Percentiles rank a stretch among this genome's conserved stretches.
These are phyloP conservation scores for Buceros bicornis DNA, from an alignment of 2,797 vertebrate species.

Conservation along the genomic window DNA sequence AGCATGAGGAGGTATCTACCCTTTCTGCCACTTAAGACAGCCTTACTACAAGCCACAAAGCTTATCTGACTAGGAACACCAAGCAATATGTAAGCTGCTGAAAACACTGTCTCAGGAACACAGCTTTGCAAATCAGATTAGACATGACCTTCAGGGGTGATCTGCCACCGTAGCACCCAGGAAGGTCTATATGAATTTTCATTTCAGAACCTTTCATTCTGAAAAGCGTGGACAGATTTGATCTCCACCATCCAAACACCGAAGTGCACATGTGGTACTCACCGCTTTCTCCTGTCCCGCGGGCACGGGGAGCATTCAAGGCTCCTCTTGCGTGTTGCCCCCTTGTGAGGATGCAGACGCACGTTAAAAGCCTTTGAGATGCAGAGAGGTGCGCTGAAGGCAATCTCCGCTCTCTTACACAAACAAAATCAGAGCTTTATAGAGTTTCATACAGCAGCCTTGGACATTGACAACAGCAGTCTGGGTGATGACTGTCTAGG, in stretches of 20 bases:
- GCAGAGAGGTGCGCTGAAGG: not conserved
- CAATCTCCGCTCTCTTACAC: not conserved
- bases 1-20: not conserved
- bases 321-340: not conserved
- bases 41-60: conserved; percentile 1
- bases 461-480: not conserved
- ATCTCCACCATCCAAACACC: not conserved
- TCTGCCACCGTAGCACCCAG: not conserved
- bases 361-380: not conserved
- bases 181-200: not conserved
- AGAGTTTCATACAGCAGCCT: not conserved
- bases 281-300: not conserved
- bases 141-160: conserved; percentile 34
- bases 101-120: conserved; percentile 40
- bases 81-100: conserved; percentile 25
- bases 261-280: rapidly evolving
- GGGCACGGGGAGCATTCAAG: not conserved
- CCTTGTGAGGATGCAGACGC: not conserved
- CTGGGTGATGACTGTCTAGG: not conserved
- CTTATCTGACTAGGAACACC: conserved; percentile 30
- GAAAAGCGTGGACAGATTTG: not conserved
- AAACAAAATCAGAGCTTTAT: not conserved
- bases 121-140: conserved; percentile 56
- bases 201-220: not conserved
- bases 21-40: not conserved